A percentile compares a stretch with the other conserved stretches of the same genome.
phyloP scores from a whole-genome alignment of 2,113 vertebrate species.

The Toxotes jaculatrix region DNA sequence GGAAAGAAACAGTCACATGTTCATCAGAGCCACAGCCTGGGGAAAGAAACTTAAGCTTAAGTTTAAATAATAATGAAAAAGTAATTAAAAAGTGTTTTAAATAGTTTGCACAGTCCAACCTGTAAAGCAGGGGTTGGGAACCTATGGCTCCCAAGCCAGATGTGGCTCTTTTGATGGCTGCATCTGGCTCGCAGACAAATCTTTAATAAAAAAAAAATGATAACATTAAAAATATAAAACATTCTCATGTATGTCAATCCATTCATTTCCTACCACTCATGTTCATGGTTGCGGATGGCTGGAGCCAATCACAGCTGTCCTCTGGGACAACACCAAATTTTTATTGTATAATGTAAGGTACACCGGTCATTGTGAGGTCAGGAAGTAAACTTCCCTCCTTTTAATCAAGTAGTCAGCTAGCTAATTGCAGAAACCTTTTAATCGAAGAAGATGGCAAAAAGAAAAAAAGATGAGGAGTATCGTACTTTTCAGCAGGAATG shows the following conservation, averaged over 20 bases:
- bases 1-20: too few relatives aligned
- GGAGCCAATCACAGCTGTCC: background rate
- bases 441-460: conserved; percentile 28
- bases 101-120: too few relatives aligned
- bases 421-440: background rate
- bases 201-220: too few relatives aligned
- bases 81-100: too few relatives aligned
- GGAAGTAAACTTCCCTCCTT: background rate
- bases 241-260: background rate
- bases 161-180: background rate
- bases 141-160: background rate
- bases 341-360: conserved; percentile 10
- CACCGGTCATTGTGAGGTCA: background rate
- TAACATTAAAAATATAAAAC: background rate
- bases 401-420: background rate
- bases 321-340: background rate
- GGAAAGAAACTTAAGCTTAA: too few relatives aligned
- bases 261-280: too few relatives aligned
- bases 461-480: background rate
- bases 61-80: too few relatives aligned
- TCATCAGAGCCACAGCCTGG: too few relatives aligned
- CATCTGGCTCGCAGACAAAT: background rate
- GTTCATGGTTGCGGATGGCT: background rate
- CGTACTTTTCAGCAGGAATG: too few relatives aligned
- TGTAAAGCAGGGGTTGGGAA: background rate